Evolutionary conservation across 2,888 invertebrate species (phyloP).

Genomic region (Celastrina argiolus): DNA sequence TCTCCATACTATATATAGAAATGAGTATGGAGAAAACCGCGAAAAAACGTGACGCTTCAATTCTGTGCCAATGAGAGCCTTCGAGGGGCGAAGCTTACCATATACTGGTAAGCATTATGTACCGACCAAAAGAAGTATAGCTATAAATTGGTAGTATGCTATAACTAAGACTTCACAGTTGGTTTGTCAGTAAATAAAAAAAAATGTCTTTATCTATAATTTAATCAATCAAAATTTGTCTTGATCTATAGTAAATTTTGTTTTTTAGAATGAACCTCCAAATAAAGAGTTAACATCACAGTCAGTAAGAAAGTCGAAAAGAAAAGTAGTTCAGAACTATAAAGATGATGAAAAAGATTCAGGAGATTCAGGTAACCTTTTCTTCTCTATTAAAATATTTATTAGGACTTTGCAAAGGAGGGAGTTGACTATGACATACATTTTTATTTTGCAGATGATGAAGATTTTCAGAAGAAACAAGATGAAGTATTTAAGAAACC

Average conservation of each 20-base stretch:
- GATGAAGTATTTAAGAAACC: conserved; percentile 71
- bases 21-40: no score
- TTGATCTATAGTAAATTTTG: not conserved
- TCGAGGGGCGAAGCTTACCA: no score
- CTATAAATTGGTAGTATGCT: no score
- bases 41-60: no score
- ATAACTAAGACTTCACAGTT: no score
- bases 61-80: no score
- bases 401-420: not conserved
- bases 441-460: conserved; percentile 53
- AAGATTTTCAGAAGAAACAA: conserved; percentile 54
- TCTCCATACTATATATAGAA: no score
- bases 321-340: conserved; percentile 47
- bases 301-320: conserved; percentile 58
- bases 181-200: no score
- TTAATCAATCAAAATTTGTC: no score
- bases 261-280: conserved; percentile 62
- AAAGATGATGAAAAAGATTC: conserved; percentile 46
- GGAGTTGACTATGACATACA: conserved; percentile 12
- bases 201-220: no score
- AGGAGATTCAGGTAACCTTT: conserved; percentile 62
- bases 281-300: conserved; percentile 48
- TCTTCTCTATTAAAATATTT: not conserved
- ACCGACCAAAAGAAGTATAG: no score
- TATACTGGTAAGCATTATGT: no score